Base-by-base conservation (phyloP, 2,888 invertebrate genomes). In the Ophioninae sp. region DNA sequence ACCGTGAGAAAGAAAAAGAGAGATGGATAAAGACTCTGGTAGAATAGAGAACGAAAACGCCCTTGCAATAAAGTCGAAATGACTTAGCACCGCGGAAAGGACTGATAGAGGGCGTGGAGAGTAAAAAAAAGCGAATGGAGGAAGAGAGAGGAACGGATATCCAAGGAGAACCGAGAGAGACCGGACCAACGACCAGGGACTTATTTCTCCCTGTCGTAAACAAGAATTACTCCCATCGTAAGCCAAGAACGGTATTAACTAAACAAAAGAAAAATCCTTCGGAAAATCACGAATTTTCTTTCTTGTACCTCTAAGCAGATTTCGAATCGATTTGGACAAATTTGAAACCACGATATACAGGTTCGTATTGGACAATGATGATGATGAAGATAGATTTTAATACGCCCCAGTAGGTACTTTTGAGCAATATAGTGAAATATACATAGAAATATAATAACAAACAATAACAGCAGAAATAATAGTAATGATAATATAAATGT, bases 21-120 rank as follows among this genome's bases (percentile, higher is more conserved):
- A 58, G 82, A 81, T n/a, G 30, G 3, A 30, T 2, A 80, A 84
- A 82, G 81, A 85, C 63, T 83, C 76, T 73, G 80, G 67, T 59
- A 79, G 85, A 89, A 87, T 79, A 68, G 82, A 74, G 74, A 65
- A 80, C 72, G 67, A 64, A 81, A 88, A 90, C 90, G 89, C 89
- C 89, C 88, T 88, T 88, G 91, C 90, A 91, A 90, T 92, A 92
- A 91, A 91, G 85, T 90, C 84, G 87, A 86, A 91, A 91, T 87
- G 89, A 91, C 90, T 89, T 84, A 79, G 87, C 86, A 88, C 86
- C 87, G 86, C 85, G 56, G 51, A 67, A 79, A 63, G 76, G 80
- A 80, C 67, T 67, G 77, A 81, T 68, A 69, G 77, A 78, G 69
- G 71, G 75, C 65, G 71, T 41, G 73, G 74, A 59, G 51, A 65